Percentiles rank a stretch among this genome's conserved stretches.
Conservation (phyloP, 2,888 invertebrate species). For the Diarsia brunnea region DNA sequence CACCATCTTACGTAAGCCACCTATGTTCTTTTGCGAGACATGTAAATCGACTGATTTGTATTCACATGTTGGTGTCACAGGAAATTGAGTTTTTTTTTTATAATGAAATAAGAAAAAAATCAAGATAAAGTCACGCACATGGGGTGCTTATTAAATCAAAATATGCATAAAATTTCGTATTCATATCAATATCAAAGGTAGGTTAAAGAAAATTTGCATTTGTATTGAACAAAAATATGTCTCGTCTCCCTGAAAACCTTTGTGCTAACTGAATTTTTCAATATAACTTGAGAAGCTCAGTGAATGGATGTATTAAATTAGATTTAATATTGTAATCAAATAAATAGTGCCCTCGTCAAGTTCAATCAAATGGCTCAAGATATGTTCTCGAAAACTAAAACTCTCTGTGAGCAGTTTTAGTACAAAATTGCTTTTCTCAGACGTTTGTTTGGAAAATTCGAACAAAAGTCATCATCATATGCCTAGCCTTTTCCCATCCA, state of each 20-base stretch:
- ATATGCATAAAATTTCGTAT: conserved; percentile 53
- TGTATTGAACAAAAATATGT: conserved; percentile 45
- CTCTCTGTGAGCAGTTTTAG: not conserved
- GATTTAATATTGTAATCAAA: not conserved
- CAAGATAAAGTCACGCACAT: conserved; percentile 58
- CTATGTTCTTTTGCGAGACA: conserved; percentile 39
- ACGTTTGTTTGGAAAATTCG: not conserved
- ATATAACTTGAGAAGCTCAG: conserved; percentile 11
- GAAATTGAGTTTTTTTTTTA: conserved; percentile 61
- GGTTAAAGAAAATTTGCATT: conserved; percentile 45
- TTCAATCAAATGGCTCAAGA: not conserved
- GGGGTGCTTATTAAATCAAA: conserved; percentile 60
- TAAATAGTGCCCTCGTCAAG: not conserved
- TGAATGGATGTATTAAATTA: conserved; percentile 13
- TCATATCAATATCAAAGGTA: conserved; percentile 43
- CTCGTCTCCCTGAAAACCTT: conserved; percentile 9
- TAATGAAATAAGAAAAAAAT: conserved; percentile 64
- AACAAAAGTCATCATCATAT: too few species aligned
- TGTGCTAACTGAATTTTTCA: conserved; percentile 13
- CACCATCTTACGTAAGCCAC: conserved; percentile 31
- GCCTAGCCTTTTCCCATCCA: too few species aligned
- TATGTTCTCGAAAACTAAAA: not conserved
- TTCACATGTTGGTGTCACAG: conserved; percentile 60
- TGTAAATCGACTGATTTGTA: conserved; percentile 67
- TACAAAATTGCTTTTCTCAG: not conserved